Evolutionary conservation across 2,113 vertebrate species (phyloP).

Genomic region (Blennius ocellaris): DNA sequence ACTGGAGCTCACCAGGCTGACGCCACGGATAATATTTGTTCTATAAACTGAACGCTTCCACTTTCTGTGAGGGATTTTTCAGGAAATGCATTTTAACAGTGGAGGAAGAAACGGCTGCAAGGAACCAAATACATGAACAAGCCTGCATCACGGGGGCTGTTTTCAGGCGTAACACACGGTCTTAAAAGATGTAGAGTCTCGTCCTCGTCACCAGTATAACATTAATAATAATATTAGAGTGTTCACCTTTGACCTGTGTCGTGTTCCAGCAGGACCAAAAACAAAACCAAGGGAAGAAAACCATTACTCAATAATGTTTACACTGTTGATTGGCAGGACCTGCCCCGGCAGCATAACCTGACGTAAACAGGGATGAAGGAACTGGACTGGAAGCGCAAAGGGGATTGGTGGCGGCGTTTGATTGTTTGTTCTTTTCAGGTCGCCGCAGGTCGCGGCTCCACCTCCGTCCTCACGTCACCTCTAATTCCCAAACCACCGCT

Average conservation of each 20-base stretch:
- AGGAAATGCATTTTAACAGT: accelerated
- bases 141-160: neutral
- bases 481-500: slow-evolving; percentile 34
- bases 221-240: neutral
- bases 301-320: neutral
- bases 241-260: neutral
- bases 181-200: slow-evolving; percentile 6
- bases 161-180: neutral
- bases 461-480: slow-evolving; percentile 43
- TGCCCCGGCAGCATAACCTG: neutral
- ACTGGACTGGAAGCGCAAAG: slow-evolving; percentile 33
- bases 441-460: slow-evolving; percentile 14
- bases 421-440: slow-evolving; percentile 37
- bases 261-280: too few species aligned
- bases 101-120: neutral
- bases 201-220: neutral
- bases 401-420: slow-evolving; percentile 22
- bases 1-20: too few species aligned
- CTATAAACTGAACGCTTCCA: too few species aligned
- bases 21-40: too few species aligned
- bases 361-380: slow-evolving; percentile 33
- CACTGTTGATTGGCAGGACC: neutral
- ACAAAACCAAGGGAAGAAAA: neutral
- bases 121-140: neutral
- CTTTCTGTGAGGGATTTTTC: neutral